These are phyloP conservation scores for Alectoris magna DNA, from an alignment of 2,797 vertebrate species.

Conservation along the genomic window DNA sequence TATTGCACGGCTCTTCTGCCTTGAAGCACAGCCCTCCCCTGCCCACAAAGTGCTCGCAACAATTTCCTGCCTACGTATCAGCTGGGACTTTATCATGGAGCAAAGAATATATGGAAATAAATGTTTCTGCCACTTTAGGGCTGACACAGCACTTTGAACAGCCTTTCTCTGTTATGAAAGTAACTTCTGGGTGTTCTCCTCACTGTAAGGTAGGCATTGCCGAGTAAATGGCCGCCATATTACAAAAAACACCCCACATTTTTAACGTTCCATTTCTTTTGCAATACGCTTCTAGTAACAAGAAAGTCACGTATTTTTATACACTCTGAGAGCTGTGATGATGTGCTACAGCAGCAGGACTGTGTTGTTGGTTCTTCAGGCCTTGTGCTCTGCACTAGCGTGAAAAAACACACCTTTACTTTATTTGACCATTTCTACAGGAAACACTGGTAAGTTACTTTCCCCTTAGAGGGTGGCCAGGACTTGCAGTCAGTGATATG, in stretches of 20 bases:
- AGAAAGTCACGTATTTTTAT: neutral
- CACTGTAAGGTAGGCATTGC: neutral
- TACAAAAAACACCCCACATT: accelerated
- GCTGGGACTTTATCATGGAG: neutral
- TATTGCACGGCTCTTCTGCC: neutral
- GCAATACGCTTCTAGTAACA: neutral
- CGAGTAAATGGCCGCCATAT: neutral
- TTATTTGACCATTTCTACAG: conserved; percentile 33
- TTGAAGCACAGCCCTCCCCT: neutral
- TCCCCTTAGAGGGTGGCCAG: conserved; percentile 10
- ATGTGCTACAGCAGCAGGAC: neutral
- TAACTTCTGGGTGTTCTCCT: neutral
- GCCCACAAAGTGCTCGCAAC: neutral
- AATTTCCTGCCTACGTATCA: neutral
- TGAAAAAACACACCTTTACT: neutral
- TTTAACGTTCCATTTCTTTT: neutral
- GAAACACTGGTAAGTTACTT: conserved; percentile 6
- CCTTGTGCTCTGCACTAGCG: conserved; percentile 11
- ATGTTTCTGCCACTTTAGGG: neutral
- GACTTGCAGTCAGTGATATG: conserved; percentile 29
- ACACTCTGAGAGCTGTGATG: neutral
- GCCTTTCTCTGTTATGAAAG: neutral
- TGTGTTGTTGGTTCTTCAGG: neutral
- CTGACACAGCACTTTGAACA: neutral
- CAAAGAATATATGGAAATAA: neutral